Evolutionary conservation across 2,888 invertebrate species (phyloP), one percentile per base, ranked within the genome.

Genomic region (Luperina testacea): DNA sequence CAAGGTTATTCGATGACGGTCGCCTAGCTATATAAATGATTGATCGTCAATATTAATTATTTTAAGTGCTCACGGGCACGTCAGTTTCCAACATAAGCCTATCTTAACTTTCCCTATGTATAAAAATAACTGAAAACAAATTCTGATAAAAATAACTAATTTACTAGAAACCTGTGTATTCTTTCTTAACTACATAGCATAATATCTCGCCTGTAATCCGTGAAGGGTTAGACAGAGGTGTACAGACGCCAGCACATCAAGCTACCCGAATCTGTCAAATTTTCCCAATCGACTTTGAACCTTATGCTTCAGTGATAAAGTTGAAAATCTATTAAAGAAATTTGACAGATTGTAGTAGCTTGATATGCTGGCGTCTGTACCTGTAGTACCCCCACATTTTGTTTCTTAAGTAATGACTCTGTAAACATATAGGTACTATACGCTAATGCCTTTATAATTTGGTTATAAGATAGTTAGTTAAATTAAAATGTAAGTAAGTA

Each of bases 401-500:
- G 53, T 51, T 63, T 53, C 48, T 0, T 59, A n/a, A 82, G 9
- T 53, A 65, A 75, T 80, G 32, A 7, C 6, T 24, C 27, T 27
- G 15, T 53, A 71, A 65, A 75, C 45, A 70, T 77, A 53, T 61
- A n/a, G n/a, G n/a, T n/a, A n/a, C n/a, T n/a, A 61, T 61, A 81
- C 57, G 45, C 38, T 68, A 82, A 75, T 75, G 15, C 17, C 7
- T 74, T 32, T 45, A 42, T 74, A 5, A 57, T 63, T 76, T 72
- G 24, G n/a, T 38, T 65, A 32, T 42, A 65, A 61, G 42, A 78
- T 64, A 42, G 7, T 6, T 42, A 77, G 74, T 68, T 71, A 74
- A 81, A 82, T 78, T 74, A 72, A 79, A 80, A 78, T 80, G 74
- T 80, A 75, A 82, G 80, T 69, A 84, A 84, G 77, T 87, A 75